Conservation (phyloP, 2,888 invertebrate species). For the Volucella inflata region DNA sequence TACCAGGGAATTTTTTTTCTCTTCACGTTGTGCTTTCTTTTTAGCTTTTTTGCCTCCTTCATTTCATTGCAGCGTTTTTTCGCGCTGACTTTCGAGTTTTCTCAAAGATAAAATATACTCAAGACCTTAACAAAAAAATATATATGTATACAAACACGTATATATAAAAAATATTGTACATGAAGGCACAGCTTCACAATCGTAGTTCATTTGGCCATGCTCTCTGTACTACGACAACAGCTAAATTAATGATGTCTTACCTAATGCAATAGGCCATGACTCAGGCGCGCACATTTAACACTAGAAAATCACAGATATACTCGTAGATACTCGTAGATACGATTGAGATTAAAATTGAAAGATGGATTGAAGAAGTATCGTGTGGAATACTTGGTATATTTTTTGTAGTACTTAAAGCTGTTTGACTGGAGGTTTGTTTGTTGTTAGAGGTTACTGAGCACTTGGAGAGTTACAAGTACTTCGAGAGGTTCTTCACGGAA, state of each 20-base stretch:
- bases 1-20: slow-evolving; percentile 58
- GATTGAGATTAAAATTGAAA: too few species aligned
- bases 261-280: slow-evolving; percentile 71
- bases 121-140: slow-evolving; percentile 51
- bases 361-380: too few species aligned
- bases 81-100: slow-evolving; percentile 54
- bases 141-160: too few species aligned
- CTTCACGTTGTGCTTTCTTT: slow-evolving; percentile 48
- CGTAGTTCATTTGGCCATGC: slow-evolving; percentile 64
- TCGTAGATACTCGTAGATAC: too few species aligned
- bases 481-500: too few species aligned
- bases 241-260: slow-evolving; percentile 54
- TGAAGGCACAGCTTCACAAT: slow-evolving; percentile 57
- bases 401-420: too few species aligned
- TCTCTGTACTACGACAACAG: slow-evolving; percentile 36
- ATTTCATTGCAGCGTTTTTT: slow-evolving; percentile 14
- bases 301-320: slow-evolving; percentile 42
- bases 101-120: slow-evolving; percentile 46
- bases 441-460: too few species aligned
- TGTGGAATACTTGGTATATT: too few species aligned
- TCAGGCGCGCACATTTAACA: slow-evolving; percentile 58
- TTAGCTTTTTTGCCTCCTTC: slow-evolving; percentile 30
- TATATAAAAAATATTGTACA: background rate
- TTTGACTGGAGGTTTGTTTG: too few species aligned
- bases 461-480: too few species aligned